These are phyloP conservation scores for Drosophila parabipectinata DNA, from an alignment of 1,140 invertebrate genomes.

Conservation along the genomic window DNA sequence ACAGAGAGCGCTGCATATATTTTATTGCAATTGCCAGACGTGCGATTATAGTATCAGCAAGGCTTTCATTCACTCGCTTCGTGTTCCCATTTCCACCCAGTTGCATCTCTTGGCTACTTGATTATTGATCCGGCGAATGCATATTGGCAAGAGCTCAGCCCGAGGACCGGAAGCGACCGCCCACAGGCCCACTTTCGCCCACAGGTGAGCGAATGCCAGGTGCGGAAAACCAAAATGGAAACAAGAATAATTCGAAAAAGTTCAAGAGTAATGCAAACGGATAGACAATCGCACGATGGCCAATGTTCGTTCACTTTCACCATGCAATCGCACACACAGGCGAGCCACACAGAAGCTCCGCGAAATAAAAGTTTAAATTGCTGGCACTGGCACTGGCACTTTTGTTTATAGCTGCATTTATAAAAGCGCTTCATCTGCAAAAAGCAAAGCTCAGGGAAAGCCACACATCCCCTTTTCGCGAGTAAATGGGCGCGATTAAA, in stretches of 20 bases:
- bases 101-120: constrained; percentile 20
- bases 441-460: constrained; percentile 12
- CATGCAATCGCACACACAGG: constrained; percentile 52
- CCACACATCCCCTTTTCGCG: neutral
- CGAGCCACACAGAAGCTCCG: constrained; percentile 19
- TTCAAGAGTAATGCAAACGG: constrained; percentile 27
- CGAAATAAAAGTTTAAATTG: constrained; percentile 63
- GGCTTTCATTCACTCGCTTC: constrained; percentile 2
- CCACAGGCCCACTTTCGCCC: constrained; percentile 13
- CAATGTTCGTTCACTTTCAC: constrained; percentile 69
- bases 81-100: constrained; percentile 5
- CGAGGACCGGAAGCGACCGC: constrained; percentile 19
- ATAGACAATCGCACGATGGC: constrained; percentile 35
- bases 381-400: constrained; percentile 27
- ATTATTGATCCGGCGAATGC: constrained; percentile 25
- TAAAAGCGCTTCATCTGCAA: constrained; percentile 54
- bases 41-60: constrained; percentile 4
- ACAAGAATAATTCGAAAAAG: constrained; percentile 23
- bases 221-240: constrained; percentile 6
- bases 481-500: constrained; percentile 10
- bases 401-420: constrained; percentile 55
- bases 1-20: constrained; percentile 7
- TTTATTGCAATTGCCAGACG: constrained; percentile 13
- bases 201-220: constrained; percentile 29
- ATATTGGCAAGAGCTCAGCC: constrained; percentile 24